phyloP scores from a whole-genome alignment of 2,113 vertebrate species.

The Prionailurus viverrinus region DNA sequence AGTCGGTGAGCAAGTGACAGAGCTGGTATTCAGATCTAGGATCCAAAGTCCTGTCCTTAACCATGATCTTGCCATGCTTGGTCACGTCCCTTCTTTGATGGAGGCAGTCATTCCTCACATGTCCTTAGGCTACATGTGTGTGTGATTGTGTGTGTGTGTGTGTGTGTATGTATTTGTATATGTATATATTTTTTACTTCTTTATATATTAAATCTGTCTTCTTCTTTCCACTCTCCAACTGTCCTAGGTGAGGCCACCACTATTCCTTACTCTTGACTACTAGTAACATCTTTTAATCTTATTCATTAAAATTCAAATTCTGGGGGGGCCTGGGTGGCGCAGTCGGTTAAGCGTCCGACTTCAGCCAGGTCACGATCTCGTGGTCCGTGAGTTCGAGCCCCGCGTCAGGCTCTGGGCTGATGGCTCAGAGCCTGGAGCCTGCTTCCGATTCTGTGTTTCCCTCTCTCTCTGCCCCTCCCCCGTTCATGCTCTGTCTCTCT shows the following conservation, averaged over 20 bases:
- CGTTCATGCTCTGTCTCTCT: no score
- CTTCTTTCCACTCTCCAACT: not conserved
- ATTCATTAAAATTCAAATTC: not conserved
- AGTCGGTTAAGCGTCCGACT: no score
- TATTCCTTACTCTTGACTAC: not conserved
- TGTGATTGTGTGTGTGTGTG: no score
- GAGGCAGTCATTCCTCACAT: not conserved
- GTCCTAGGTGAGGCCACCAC: not conserved
- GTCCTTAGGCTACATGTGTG: not conserved
- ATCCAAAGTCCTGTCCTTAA: not conserved
- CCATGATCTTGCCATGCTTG: not conserved
- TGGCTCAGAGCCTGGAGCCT: no score
- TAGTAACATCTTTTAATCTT: not conserved
- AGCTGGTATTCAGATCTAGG: not conserved
- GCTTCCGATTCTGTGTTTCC: no score
- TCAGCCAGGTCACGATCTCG: no score
- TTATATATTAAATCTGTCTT: not conserved
- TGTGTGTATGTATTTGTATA: no score
- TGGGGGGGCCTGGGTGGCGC: not conserved
- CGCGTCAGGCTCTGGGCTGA: no score
- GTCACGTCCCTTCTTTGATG: not conserved
- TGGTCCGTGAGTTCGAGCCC: no score
- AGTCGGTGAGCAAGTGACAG: not conserved
- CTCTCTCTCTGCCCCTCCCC: no score
- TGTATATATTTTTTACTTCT: not conserved